Conservation (phyloP, 1,140 invertebrate species). For the Uloborus diversus region DNA sequence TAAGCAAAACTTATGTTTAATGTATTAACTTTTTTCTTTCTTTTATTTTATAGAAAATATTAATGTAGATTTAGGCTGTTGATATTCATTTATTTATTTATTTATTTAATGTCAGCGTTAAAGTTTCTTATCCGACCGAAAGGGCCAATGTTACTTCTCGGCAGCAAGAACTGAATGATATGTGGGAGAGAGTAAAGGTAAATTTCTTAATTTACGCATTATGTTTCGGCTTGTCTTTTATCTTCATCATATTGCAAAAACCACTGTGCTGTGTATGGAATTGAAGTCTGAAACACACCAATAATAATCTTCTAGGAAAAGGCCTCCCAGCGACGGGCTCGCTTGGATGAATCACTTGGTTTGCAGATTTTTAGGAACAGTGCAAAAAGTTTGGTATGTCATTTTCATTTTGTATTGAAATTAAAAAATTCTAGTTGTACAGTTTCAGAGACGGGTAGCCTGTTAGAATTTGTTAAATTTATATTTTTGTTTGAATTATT, state of each 20-base stretch:
- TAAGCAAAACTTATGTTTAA: too few species aligned
- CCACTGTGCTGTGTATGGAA: background rate
- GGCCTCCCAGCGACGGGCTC: slow-evolving; percentile 78
- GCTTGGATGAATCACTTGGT: slow-evolving; percentile 91
- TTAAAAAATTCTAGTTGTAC: too few species aligned
- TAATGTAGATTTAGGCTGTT: too few species aligned
- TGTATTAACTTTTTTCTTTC: too few species aligned
- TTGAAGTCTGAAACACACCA: background rate
- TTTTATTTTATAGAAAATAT: too few species aligned
- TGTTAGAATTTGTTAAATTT: too few species aligned
- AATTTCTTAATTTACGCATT: too few species aligned
- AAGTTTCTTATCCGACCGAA: slow-evolving; percentile 90
- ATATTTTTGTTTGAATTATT: too few species aligned
- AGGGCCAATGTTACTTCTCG: slow-evolving; percentile 82
- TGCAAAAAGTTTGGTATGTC: slow-evolving; percentile 75
- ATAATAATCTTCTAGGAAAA: slow-evolving; percentile 71
- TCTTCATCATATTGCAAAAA: background rate
- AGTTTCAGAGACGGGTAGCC: too few species aligned
- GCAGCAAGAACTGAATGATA: slow-evolving; percentile 83
- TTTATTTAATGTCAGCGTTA: slow-evolving; percentile 71
- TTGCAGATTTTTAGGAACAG: slow-evolving; percentile 93
- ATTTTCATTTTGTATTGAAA: background rate
- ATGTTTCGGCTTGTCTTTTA: slow-evolving; percentile 8
- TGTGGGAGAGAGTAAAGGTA: slow-evolving; percentile 85
- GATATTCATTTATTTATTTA: too few species aligned